A percentile compares a stretch with the other conserved stretches of the same genome.
phyloP scores from a whole-genome alignment of 2,113 vertebrate species.

The Pelvicachromis taeniatus region DNA sequence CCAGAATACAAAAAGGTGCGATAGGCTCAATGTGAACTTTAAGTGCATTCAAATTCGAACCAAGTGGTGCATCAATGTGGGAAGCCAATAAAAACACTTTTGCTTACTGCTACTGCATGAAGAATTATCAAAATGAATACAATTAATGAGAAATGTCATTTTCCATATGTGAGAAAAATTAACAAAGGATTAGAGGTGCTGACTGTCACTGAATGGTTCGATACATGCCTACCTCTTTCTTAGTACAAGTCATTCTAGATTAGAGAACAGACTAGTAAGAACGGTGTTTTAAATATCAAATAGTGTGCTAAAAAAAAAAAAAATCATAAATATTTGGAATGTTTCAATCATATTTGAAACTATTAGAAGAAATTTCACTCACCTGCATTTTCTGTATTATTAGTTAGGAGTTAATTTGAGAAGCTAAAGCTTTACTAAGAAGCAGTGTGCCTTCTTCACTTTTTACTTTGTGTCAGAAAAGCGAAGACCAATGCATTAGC shows the following conservation, averaged over 20 bases:
- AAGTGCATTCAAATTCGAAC: background rate
- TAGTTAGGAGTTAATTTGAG: conserved; percentile 51
- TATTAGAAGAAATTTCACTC: conserved; percentile 47
- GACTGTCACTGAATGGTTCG: background rate
- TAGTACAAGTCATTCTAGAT: background rate
- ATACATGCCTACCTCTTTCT: background rate
- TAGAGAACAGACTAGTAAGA: background rate
- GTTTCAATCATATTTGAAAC: background rate
- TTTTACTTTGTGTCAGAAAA: conserved; percentile 32
- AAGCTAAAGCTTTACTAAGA: conserved; percentile 56
- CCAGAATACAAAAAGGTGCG: background rate
- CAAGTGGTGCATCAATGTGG: background rate
- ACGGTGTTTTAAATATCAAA: background rate
- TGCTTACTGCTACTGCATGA: background rate
- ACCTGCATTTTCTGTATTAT: conserved; percentile 57
- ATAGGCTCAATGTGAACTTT: background rate
- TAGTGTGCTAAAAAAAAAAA: background rate
- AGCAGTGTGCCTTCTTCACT: conserved; percentile 51
- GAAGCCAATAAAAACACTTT: background rate
- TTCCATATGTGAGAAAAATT: background rate
- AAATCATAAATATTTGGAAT: background rate
- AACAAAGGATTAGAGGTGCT: background rate
- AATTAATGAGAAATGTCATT: background rate
- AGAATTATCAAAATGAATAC: background rate
- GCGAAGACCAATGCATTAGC: conserved; percentile 26